Evolutionary conservation across 2,888 invertebrate genomes (phyloP).

Genomic region (Melanotus villosus): DNA sequence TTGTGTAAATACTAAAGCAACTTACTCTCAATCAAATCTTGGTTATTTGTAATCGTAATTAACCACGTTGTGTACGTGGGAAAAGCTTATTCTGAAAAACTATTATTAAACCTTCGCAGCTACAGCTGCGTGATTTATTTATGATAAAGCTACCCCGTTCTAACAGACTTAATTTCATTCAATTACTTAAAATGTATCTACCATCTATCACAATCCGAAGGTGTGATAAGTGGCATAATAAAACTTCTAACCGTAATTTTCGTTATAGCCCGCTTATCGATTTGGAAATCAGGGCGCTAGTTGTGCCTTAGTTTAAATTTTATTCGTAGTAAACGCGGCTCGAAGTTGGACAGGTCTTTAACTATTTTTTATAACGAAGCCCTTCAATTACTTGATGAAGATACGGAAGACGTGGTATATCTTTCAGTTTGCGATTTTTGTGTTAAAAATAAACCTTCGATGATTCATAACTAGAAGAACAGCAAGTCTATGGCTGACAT

Average conservation of each 20-base stretch:
- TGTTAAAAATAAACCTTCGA: too few species aligned
- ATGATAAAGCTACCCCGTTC: conserved; percentile 4
- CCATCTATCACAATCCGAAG: conserved; percentile 23
- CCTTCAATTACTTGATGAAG: too few species aligned
- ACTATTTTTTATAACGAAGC: too few species aligned
- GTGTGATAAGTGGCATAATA: conserved; percentile 28
- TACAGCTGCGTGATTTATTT: conserved; percentile 25
- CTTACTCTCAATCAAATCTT: neutral
- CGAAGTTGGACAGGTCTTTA: too few species aligned
- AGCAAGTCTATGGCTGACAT: too few species aligned
- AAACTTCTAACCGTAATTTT: conserved; percentile 27
- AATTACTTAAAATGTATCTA: conserved; percentile 34
- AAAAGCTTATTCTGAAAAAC: too few species aligned
- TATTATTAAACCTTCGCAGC: too few species aligned
- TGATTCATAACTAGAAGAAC: too few species aligned
- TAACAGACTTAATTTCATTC: conserved; percentile 19
- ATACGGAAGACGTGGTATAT: too few species aligned
- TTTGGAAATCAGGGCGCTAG: neutral
- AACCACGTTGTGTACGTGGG: neutral
- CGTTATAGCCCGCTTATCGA: neutral
- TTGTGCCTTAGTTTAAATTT: neutral
- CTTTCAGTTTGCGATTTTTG: too few species aligned
- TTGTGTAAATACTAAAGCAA: conserved; percentile 2
- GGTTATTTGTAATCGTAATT: neutral
- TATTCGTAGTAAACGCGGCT: too few species aligned